These are phyloP conservation scores for Hypotaenidia philippensis DNA, from an alignment of 2,797 vertebrate species.

Conservation along the genomic window DNA sequence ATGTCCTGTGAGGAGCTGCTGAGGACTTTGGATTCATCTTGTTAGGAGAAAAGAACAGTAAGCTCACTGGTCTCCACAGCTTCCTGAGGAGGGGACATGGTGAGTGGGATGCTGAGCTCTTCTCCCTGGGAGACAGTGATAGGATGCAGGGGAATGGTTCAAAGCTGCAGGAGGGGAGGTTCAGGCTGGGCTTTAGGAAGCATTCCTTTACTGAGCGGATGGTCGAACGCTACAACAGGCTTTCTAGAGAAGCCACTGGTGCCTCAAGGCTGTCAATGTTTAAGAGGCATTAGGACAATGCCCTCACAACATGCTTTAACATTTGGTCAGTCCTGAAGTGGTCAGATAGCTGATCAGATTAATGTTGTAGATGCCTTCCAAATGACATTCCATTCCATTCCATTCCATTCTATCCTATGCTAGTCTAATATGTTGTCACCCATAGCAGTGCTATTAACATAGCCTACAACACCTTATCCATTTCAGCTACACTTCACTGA, in stretches of 20 bases:
- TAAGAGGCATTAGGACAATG: background rate
- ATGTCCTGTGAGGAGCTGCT: accelerated
- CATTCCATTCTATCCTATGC: background rate
- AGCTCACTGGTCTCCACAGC: background rate
- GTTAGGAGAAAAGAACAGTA: background rate
- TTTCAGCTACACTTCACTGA: background rate
- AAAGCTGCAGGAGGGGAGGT: accelerated
- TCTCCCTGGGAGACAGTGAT: background rate
- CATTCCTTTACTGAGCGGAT: accelerated
- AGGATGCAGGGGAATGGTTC: accelerated
- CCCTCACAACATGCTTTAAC: background rate
- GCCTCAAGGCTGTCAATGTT: background rate
- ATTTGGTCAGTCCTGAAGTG: background rate
- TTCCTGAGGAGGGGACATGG: background rate
- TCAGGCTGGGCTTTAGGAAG: background rate
- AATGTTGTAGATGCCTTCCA: background rate
- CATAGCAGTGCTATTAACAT: background rate
- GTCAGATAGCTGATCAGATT: background rate
- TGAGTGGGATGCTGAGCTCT: background rate
- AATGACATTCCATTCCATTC: background rate
- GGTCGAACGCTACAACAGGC: background rate
- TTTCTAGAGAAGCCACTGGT: background rate
- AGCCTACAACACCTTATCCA: background rate
- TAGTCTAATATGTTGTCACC: background rate
- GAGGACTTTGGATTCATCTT: background rate